Base-by-base conservation (phyloP, 2,113 vertebrate species). In the Athene noctua region DNA sequence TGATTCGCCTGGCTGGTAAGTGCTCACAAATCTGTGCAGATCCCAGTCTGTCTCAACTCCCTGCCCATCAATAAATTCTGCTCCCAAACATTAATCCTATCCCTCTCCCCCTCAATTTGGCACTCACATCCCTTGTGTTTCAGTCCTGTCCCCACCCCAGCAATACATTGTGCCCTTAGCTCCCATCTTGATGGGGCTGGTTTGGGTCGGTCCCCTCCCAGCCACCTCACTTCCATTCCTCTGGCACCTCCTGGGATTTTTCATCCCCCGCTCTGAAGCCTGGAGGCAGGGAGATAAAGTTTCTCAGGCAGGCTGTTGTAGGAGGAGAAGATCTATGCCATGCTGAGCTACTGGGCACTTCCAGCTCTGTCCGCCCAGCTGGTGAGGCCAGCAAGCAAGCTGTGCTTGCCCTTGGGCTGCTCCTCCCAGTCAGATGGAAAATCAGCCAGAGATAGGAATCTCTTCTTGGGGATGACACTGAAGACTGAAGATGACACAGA, bases 61-160 rank as follows among this genome's bases (percentile, higher is more conserved):
- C 83, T 91, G 80, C 81, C 49, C 80, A 95, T 88, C 85, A 92
- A 96, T 93, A 95, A 96, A 94, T 94, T 88, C 62, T 89, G 63
- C 46, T 94, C 81, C 92, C 54, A 93, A 83, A 68, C 66, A 30
- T 73, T 93, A 91, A 94, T 94, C 70, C 34, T 79, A 8, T 5
- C 62, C 54, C 40, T 75, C 5, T 57, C 8, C 61, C 11, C n/a
- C 52, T 20, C 54, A 82, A 14, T 36, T 89, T 5, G 7, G 30
- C 77, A 63, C 65, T 62, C 80, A 79, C 14, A 81, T 63, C 65
- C 47, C 57, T 67, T 23, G n/a, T 75, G 38, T 75, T 91, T 79
- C 80, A 57, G 65, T 15, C 58, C 71, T 3, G 1, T 75, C 68
- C n/a, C n/a, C 63, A 49, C 38, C 51, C 68, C 13, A 21, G 15